Conservation (phyloP, 2,797 vertebrate genomes). For the Tadarida brasiliensis region DNA sequence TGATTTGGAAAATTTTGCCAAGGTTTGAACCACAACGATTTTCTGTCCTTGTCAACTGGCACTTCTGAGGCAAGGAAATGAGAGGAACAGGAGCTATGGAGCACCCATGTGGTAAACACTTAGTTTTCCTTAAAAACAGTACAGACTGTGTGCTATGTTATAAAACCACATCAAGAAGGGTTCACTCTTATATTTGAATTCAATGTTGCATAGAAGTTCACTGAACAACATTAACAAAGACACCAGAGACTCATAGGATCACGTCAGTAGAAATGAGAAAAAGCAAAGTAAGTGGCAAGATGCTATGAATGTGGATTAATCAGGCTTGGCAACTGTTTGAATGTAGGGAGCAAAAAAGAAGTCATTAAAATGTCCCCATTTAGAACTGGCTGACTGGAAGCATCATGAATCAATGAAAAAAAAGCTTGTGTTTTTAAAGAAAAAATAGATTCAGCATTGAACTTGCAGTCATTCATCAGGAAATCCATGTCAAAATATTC, state of each 20-base stretch:
- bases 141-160: neutral
- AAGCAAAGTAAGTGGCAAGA: neutral
- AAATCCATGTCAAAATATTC: conserved; percentile 15
- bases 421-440: neutral
- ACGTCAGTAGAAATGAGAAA: neutral
- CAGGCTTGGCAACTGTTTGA: neutral
- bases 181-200: neutral
- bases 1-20: neutral
- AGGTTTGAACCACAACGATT: neutral
- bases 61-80: neutral
- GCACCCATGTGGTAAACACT: neutral
- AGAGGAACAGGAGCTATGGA: neutral
- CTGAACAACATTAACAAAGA: neutral
- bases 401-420: neutral
- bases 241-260: neutral
- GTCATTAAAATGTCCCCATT: conserved; percentile 21
- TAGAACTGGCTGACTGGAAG: conserved; percentile 15
- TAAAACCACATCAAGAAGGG: neutral
- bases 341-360: neutral
- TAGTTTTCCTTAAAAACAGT: neutral
- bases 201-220: neutral
- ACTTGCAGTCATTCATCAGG: neutral
- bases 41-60: neutral
- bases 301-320: neutral
- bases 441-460: neutral